These are phyloP conservation scores for Drosophila pandora DNA, from an alignment of 1,140 invertebrate genomes.

Conservation along the genomic window DNA sequence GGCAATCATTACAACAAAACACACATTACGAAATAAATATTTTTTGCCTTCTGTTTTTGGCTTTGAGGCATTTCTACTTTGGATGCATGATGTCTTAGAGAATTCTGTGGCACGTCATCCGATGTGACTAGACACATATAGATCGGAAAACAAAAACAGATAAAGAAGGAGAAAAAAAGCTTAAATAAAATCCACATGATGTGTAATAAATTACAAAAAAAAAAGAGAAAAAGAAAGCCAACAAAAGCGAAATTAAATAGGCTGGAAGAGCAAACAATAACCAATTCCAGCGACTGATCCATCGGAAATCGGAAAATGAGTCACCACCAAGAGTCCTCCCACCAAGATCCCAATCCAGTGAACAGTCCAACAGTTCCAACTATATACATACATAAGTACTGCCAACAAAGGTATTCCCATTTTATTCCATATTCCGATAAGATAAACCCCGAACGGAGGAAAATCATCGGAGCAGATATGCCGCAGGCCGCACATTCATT, in stretches of 20 bases:
- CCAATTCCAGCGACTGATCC: conserved; percentile 3
- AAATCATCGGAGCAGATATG: conserved; percentile 58
- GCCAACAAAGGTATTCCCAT: conserved; percentile 25
- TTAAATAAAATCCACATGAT: conserved; percentile 48
- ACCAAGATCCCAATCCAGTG: no score
- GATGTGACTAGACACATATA: conserved; percentile 23
- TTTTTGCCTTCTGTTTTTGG: conserved; percentile 37
- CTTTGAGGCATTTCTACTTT: conserved; percentile 23
- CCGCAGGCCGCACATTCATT: conserved; percentile 25
- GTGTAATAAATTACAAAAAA: conserved; percentile 64
- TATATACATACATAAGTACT: no score
- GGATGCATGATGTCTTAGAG: neutral
- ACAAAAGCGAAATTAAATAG: conserved; percentile 49
- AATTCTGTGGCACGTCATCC: conserved; percentile 34
- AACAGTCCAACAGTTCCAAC: no score
- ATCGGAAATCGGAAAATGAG: conserved; percentile 3
- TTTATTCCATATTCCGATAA: conserved; percentile 52
- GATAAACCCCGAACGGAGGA: conserved; percentile 48
- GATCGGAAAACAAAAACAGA: neutral
- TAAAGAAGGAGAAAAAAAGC: neutral
- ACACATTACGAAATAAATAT: conserved; percentile 71
- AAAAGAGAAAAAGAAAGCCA: conserved; percentile 39
- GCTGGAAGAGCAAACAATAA: conserved; percentile 25
- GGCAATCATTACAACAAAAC: conserved; percentile 51
- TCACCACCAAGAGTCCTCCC: neutral